Evolutionary conservation across 2,888 invertebrate genomes (phyloP).

Genomic region (Melieria crassipennis): DNA sequence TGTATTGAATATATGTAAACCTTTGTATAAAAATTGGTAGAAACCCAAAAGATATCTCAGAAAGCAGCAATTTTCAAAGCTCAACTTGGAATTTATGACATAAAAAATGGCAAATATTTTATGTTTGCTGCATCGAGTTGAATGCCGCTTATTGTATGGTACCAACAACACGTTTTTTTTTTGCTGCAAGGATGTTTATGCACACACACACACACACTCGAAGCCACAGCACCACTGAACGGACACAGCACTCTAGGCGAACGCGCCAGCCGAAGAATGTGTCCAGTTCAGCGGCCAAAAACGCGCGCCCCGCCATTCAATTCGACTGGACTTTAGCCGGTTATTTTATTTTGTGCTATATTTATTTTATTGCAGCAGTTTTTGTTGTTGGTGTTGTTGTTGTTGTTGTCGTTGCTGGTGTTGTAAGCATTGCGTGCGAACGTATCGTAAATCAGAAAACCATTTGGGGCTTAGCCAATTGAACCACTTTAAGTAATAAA

Average conservation of each 20-base stretch:
- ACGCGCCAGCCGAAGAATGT: no score
- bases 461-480: constrained; percentile 57
- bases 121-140: neutral
- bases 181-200: no score
- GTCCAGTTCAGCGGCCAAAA: no score
- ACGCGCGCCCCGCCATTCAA: no score
- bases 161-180: no score
- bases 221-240: neutral
- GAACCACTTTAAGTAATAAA: constrained; percentile 58
- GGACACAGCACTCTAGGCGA: no score
- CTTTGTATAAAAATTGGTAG: neutral
- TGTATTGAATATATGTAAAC: no score
- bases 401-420: neutral
- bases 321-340: no score
- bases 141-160: no score
- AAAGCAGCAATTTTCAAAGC: neutral
- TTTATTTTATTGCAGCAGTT: no score
- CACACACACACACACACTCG: neutral
- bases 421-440: constrained; percentile 50
- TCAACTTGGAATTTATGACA: neutral
- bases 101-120: neutral
- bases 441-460: constrained; percentile 54
- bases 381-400: no score
- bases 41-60: neutral
- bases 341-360: no score